Evolutionary conservation across 2,888 invertebrate genomes (phyloP).

Genomic region (Acrobasis suavella): DNA sequence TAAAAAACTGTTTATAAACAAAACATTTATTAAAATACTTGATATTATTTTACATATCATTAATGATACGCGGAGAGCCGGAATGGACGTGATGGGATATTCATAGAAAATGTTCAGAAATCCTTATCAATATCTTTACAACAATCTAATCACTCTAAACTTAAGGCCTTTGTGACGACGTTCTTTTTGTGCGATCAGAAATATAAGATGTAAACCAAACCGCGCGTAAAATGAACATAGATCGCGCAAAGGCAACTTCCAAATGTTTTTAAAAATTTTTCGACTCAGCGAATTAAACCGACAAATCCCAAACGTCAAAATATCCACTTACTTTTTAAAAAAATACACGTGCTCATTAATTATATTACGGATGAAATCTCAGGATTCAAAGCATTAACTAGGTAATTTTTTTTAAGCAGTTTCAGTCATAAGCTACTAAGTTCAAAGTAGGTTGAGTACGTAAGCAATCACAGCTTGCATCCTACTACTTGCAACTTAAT

Average conservation of each 20-base stretch:
- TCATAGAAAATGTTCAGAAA: background rate
- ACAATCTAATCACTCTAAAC: background rate
- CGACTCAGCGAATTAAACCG: background rate
- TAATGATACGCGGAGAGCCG: background rate
- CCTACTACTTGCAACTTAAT: no score
- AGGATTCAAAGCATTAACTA: no score
- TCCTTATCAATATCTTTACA: background rate
- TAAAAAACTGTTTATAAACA: background rate
- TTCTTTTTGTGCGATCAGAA: background rate
- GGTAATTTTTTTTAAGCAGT: no score
- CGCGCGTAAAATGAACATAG: background rate
- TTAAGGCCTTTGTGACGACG: background rate
- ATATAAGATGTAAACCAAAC: background rate
- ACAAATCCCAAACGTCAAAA: no score
- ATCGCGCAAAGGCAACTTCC: background rate
- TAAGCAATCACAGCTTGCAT: no score
- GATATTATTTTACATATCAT: background rate
- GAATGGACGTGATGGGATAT: background rate
- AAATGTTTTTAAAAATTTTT: background rate
- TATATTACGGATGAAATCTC: no score
- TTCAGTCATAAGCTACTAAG: no score
- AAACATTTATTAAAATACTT: slow-evolving; percentile 7
- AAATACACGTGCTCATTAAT: no score
- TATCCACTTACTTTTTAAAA: no score
- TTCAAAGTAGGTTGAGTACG: no score